Evolutionary conservation across 2,888 invertebrate species (phyloP), one percentile per base, ranked within the genome.

Genomic region (Troides helena): DNA sequence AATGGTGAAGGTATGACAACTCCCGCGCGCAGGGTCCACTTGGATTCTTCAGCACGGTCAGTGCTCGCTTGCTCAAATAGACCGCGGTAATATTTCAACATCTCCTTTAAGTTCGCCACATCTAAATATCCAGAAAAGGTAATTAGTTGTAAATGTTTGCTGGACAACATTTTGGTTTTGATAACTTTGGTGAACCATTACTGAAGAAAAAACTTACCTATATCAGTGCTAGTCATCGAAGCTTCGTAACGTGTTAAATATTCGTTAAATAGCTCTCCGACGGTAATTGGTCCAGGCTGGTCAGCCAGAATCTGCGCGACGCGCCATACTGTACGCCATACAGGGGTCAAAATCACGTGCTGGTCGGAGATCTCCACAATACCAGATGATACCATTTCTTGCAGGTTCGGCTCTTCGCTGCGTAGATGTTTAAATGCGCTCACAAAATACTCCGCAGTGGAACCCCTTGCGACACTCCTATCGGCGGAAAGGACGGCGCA

Each of bases 281-380:
- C 71, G 0, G 82, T 46, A 30, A 83, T 72, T 18, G 88, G 80
- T 3, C 72, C 61, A 5, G 73, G 50, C 39, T 73, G 75, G 2
- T 87, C 87, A 0, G 85, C 77, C n/a, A 92, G 72, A 14, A 90
- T 75, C 73, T 84, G 85, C 18, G 89, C 88, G 18, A 90, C 74
- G 1, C 90, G 85, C 90, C 89, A 91, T 70, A 89, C 85, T 0
- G 81, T 76, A 59, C 91, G 87, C 91, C 92, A 91, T 0, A 75
- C 73, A 0, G 84, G 69, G n/a, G 85, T 74, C 66, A 92, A 76
- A 3, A 80, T 75, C 23, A 91, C 81, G 46, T 83, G 76, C 0
- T 82, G 76, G 0, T 80, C 84, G n/a, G 74, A 71, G 5, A 71
- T 62, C 53, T 76, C 74, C 2, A 86, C 65, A 6, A 90, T 88